Evolutionary conservation across 2,797 vertebrate genomes (phyloP).

Genomic region (Nyctibius grandis): DNA sequence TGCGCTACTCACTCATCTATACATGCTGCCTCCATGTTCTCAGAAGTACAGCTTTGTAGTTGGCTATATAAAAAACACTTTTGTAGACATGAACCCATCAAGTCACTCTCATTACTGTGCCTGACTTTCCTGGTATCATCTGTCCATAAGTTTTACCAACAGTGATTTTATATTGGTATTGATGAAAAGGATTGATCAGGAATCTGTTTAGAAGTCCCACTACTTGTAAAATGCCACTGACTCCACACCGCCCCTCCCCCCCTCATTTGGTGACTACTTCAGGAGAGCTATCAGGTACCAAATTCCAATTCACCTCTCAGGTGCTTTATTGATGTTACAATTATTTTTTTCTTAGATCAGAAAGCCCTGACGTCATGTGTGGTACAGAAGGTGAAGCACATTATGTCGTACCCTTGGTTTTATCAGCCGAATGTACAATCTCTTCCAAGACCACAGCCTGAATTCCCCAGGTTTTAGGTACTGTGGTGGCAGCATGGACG

Average conservation of each 20-base stretch:
- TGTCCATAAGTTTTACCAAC: not conserved
- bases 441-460: not conserved
- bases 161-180: not conserved
- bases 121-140: not conserved
- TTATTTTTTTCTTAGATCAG: not conserved
- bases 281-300: not conserved
- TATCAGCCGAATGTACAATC: not conserved
- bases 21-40: not conserved
- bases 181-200: not conserved
- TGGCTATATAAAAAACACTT: not conserved
- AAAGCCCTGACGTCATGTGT: not conserved
- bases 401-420: not conserved
- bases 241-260: too few relatives aligned
- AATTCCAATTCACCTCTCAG: not conserved
- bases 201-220: not conserved
- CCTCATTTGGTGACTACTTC: not conserved
- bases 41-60: not conserved
- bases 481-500: accelerated
- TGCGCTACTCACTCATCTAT: not conserved
- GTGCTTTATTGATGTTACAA: not conserved
- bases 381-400: not conserved
- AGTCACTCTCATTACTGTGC: not conserved
- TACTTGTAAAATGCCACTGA: not conserved
- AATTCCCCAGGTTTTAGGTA: not conserved
- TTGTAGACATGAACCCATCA: not conserved